A percentile compares a stretch with the other conserved stretches of the same genome.
These are phyloP conservation scores for Tenualosa thibaudeaui DNA, from an alignment of 2,797 vertebrate genomes.

Conservation along the genomic window DNA sequence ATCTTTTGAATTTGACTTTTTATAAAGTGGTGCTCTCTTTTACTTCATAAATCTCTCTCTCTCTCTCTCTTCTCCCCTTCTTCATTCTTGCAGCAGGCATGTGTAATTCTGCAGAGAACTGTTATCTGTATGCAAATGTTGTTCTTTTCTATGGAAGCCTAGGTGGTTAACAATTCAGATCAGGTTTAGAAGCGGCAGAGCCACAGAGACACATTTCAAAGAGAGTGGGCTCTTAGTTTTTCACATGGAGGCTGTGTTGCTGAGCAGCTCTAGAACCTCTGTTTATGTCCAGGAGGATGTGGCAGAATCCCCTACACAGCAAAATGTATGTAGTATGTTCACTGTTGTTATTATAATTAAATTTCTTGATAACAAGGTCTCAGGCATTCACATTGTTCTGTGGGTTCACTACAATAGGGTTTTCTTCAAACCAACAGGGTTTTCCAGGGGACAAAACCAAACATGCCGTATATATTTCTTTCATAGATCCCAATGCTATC, in stretches of 20 bases:
- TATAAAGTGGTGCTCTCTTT: conserved; percentile 35
- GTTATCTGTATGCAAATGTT: conserved; percentile 68
- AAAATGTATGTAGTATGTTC: neutral
- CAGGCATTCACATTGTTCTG: too few relatives aligned
- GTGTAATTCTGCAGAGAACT: conserved; percentile 43
- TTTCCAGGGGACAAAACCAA: too few relatives aligned
- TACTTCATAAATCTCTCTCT: neutral
- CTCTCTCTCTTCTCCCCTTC: neutral
- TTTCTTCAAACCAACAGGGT: too few relatives aligned
- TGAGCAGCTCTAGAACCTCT: conserved; percentile 13
- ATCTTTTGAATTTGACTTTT: conserved; percentile 48
- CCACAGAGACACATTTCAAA: conserved; percentile 53
- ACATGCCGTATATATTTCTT: too few relatives aligned
- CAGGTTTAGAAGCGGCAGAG: conserved; percentile 50
- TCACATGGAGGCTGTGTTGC: neutral
- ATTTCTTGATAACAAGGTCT: neutral
- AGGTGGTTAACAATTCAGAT: conserved; percentile 69
- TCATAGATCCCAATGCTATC: too few relatives aligned
- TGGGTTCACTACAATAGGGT: too few relatives aligned
- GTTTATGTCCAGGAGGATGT: neutral
- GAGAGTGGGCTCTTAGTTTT: conserved; percentile 28
- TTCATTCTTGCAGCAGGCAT: conserved; percentile 19
- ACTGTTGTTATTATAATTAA: neutral
- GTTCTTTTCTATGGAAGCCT: conserved; percentile 64
- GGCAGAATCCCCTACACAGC: neutral